Evolutionary conservation across 2,113 vertebrate species (phyloP), one percentile per base, ranked within the genome.

Genomic region (Percina caprodes): DNA sequence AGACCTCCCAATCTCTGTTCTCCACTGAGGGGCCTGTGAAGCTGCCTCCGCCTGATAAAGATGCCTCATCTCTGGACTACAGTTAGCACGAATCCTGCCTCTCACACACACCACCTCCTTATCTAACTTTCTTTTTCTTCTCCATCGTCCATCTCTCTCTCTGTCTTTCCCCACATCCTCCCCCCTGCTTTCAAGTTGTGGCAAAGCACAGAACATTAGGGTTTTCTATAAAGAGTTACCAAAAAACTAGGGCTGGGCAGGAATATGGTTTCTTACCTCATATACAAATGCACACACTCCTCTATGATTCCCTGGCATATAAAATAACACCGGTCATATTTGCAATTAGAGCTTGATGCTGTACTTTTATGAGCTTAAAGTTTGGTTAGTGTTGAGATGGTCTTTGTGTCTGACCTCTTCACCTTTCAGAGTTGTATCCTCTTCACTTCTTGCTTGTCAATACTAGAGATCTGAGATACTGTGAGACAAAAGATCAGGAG

Each of bases 1-100:
- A 88, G 75, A 89, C 90, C 91, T 88, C 92, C 88, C 93, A 94
- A 94, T 95, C 93, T 94, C 91, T 77, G 56, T 85, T 82, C 92
- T 87, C 78, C 91, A 93, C 91, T 93, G 88, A 93, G 91, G 91
- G 85, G 74, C 90, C 83, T 92, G 87, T 88, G 84, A 94, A 90
- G 90, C 89, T 71, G 91, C 75, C 82, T 92, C 81, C 87, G 91
- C 74, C 91, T 82, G 93, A 94, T 95, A 94, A 94, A 92, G 82
- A 86, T 12, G 75, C 80, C 84, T 92, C 90, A 89, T 94, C 89
- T 93, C 73, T 75, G 86, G 85, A 80, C 81, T 82, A 71, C 91
- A 85, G 79, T 78, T 69, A 86, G 83, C 70, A 84, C 39, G 30
- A 69, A 74, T 81, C 79, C 82, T 83, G 77, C 81, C 82, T 91